Evolutionary conservation across 2,888 invertebrate genomes (phyloP).

Genomic region (Eupithecia subfuscata): DNA sequence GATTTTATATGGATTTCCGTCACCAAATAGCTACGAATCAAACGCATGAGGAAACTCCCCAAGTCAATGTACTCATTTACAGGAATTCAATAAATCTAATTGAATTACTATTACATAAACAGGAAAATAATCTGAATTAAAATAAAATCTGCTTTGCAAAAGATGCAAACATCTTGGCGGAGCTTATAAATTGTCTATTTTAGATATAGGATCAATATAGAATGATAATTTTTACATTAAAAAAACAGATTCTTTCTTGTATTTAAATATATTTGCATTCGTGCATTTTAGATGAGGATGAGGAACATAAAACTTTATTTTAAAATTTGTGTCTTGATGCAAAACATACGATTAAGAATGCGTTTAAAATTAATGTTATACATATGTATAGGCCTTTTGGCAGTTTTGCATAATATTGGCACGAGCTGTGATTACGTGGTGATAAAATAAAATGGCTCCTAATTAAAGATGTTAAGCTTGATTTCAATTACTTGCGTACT

Average conservation of each 20-base stretch:
- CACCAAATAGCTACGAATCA: conserved; percentile 22
- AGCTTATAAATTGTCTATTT: background rate
- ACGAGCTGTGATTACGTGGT: background rate
- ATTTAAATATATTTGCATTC: background rate
- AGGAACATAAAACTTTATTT: background rate
- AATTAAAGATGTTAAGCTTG: too few species aligned
- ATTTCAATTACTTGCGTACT: background rate
- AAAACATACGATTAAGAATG: background rate
- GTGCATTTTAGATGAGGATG: background rate
- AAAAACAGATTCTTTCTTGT: background rate
- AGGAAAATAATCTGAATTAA: conserved; percentile 20
- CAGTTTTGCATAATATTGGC: background rate
- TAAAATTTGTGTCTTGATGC: background rate
- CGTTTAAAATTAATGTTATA: background rate
- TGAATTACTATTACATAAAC: conserved; percentile 15
- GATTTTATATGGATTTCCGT: conserved; percentile 31
- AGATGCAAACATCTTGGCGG: background rate
- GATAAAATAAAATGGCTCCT: background rate
- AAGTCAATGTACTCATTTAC: conserved; percentile 9
- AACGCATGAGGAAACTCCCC: conserved; percentile 15
- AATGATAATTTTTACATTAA: background rate
- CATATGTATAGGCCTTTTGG: background rate
- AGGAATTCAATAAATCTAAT: conserved; percentile 10
- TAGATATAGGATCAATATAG: background rate
- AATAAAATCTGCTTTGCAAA: background rate